Evolutionary conservation across 2,888 invertebrate genomes (phyloP).

Genomic region (Scaptomyza parva): DNA sequence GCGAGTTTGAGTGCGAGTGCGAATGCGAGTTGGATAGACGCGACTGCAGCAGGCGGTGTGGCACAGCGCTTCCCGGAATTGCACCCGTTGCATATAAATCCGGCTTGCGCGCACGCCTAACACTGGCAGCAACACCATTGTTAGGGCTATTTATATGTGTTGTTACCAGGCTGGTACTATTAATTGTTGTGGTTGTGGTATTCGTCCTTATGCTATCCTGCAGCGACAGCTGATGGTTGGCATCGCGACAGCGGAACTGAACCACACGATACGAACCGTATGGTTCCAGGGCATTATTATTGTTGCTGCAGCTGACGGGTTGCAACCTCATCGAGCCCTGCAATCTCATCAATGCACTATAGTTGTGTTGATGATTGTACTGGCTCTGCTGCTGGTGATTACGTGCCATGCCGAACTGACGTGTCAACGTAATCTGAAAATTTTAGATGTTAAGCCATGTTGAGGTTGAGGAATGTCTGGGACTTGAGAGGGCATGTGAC

Average conservation of each 20-base stretch:
- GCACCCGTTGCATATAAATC: constrained; percentile 64
- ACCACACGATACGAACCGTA: constrained; percentile 82
- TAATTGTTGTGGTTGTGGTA: constrained; percentile 78
- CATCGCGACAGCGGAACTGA: constrained; percentile 84
- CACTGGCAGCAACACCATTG: constrained; percentile 30
- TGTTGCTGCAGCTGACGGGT: constrained; percentile 84
- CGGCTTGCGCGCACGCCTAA: constrained; percentile 69
- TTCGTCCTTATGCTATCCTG: constrained; percentile 84
- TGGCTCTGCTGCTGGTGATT: constrained; percentile 80
- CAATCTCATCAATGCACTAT: constrained; percentile 83
- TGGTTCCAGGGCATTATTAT: constrained; percentile 83
- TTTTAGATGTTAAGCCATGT: neutral
- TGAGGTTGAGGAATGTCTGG: neutral
- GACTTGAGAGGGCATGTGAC: constrained; percentile 8
- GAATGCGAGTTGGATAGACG: constrained; percentile 67
- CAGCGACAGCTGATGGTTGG: constrained; percentile 83
- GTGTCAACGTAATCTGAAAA: constrained; percentile 82
- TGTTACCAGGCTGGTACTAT: constrained; percentile 56
- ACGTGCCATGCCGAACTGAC: constrained; percentile 81
- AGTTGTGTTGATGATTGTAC: constrained; percentile 80
- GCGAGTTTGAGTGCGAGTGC: constrained; percentile 49
- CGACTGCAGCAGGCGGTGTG: constrained; percentile 78
- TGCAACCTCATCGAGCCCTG: constrained; percentile 84
- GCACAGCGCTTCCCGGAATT: constrained; percentile 47
- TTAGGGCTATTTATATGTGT: constrained; percentile 18